These are phyloP conservation scores for Heteromyza rotundicornis DNA, from an alignment of 2,888 invertebrate genomes.

Conservation along the genomic window DNA sequence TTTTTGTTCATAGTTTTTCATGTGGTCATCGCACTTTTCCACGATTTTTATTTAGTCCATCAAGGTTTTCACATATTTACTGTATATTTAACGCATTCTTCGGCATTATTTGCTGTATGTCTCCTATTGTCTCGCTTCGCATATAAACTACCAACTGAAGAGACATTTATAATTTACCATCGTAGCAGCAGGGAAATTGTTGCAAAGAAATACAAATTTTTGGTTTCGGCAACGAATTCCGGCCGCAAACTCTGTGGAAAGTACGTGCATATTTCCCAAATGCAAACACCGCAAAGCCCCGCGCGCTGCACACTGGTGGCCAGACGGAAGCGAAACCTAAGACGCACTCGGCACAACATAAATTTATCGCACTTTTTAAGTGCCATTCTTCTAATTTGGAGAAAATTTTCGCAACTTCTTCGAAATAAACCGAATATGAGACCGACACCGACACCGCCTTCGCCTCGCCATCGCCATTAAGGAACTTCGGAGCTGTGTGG, in stretches of 20 bases:
- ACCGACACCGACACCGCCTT: background rate
- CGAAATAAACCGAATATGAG: background rate
- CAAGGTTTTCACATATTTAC: too few species aligned
- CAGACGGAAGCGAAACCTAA: background rate
- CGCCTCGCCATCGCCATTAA: too few species aligned
- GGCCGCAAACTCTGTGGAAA: too few species aligned
- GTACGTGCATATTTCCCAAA: background rate
- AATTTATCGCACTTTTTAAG: conserved; percentile 6
- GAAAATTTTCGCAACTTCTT: conserved; percentile 3
- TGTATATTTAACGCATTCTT: too few species aligned
- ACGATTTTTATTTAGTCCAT: too few species aligned
- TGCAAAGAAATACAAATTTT: background rate
- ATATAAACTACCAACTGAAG: background rate
- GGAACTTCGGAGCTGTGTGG: too few species aligned
- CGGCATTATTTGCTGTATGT: too few species aligned
- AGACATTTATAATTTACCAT: background rate
- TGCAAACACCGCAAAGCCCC: background rate
- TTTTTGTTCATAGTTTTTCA: too few species aligned
- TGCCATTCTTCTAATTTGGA: conserved; percentile 1
- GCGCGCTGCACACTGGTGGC: background rate
- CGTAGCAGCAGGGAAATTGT: background rate
- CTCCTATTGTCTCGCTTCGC: too few species aligned
- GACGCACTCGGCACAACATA: background rate
- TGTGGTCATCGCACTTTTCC: too few species aligned
- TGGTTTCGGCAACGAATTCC: background rate